These are phyloP conservation scores for Fregata magnificens DNA, from an alignment of 2,113 vertebrate species.

Conservation along the genomic window DNA sequence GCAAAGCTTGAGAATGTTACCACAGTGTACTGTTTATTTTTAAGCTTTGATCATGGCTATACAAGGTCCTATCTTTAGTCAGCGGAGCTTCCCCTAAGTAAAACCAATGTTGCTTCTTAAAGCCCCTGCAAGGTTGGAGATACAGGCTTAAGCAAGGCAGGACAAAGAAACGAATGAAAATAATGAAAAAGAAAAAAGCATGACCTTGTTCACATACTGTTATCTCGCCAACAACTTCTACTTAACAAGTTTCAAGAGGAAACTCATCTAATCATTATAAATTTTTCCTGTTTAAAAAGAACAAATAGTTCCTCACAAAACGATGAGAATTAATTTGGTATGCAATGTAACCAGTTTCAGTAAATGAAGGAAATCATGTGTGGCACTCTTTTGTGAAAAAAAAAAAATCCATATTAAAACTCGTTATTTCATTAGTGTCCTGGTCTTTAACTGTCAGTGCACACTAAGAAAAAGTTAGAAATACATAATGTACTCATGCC, in stretches of 20 bases:
- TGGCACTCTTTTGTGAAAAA: not conserved
- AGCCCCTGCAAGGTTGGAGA: not conserved
- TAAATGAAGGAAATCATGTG: slow-evolving; percentile 24
- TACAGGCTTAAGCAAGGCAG: not conserved
- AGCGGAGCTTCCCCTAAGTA: not conserved
- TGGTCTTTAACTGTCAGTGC: not conserved
- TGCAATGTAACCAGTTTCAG: not conserved
- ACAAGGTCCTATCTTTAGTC: not conserved
- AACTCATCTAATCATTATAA: not conserved
- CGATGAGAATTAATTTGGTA: not conserved
- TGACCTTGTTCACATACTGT: not conserved
- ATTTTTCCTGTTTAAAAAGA: not conserved
- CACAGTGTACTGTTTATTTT: not conserved
- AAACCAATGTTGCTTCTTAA: not conserved
- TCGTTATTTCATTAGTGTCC: not conserved
- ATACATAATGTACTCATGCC: not conserved
- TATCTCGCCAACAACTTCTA: not conserved
- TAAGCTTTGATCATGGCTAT: not conserved
- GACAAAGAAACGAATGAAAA: not conserved
- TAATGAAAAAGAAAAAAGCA: not conserved
- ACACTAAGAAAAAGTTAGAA: not conserved
- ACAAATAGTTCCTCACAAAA: not conserved
- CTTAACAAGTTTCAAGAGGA: not conserved
- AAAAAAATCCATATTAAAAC: not conserved
- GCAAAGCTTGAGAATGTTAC: not conserved